Evolutionary conservation across 2,113 vertebrate species (phyloP), one percentile per base, ranked within the genome.

Genomic region (Laticauda laticaudata): DNA sequence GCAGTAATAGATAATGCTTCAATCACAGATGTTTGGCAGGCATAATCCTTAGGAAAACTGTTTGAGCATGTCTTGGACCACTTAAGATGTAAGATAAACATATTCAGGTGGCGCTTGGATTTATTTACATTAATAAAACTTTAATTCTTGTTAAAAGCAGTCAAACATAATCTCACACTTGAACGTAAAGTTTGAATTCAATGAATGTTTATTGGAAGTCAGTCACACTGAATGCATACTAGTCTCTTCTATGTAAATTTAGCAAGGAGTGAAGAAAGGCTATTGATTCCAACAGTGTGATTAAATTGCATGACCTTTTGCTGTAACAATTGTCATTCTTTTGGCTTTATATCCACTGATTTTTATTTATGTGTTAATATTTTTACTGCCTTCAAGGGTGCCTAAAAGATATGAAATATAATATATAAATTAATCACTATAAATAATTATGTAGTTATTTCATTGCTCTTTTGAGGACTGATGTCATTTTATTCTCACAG

Each of bases 81-180:
- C 43, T 90, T 90, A 86, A 14, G 45, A 53, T 39, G 29, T 29
- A 86, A 92, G 88, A 86, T 90, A 92, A 92, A 54, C 64, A n/a
- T 48, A 89, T 21, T 86, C 39, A 93, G 12, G 43, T 39, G 43
- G 18, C 20, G 90, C 53, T 53, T 24, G 59, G 48, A 53, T 48
- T 93, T 5, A 56, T 45, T 89, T 85, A 86, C 39, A 89, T 34
- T 53, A 90, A 86, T 86, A 59, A 75, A 88, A 54, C 34, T 4
- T 85, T 92, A 51, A 26, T 3, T 85, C 54, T 43, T 89, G 5
- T 90, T 92, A 29, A 89, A 92, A 81, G 23, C 39, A 89, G 23
- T 48, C 87, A 89, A 39, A 75, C 21, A 45, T 26, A 81, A 26
- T 11, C 20, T 54, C 9, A 54, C 61, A 39, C 18, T n/a, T 56